These are phyloP conservation scores for Standfussiana lucernea DNA, from an alignment of 2,888 invertebrate species.

Conservation along the genomic window DNA sequence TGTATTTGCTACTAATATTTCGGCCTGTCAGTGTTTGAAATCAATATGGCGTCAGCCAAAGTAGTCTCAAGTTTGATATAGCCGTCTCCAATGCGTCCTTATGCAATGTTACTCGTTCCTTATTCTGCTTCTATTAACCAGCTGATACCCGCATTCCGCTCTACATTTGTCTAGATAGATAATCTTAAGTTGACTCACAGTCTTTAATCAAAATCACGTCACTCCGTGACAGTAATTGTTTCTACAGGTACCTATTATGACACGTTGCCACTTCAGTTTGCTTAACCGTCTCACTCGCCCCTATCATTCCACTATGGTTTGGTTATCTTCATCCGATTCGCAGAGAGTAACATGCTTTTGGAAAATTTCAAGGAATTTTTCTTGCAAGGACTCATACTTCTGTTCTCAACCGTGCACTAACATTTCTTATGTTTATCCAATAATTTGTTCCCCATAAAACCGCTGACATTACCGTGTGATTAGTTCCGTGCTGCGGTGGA, in stretches of 20 bases:
- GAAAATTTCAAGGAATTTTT: background rate
- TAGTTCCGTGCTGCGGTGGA: slow-evolving; percentile 16
- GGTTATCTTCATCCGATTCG: background rate
- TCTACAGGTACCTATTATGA: background rate
- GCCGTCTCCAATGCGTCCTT: too few relatives aligned
- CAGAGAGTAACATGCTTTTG: background rate
- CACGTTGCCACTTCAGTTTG: background rate
- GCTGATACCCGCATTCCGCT: too few relatives aligned
- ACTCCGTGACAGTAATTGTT: too few relatives aligned
- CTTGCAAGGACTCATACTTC: slow-evolving; percentile 2
- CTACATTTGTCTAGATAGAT: too few relatives aligned
- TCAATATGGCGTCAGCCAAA: too few relatives aligned
- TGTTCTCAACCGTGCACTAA: background rate
- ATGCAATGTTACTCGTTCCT: too few relatives aligned
- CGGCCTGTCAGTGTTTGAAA: too few relatives aligned
- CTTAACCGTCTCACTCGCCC: background rate
- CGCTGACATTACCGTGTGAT: slow-evolving; percentile 31
- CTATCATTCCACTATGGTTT: background rate
- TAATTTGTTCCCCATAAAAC: slow-evolving; percentile 56
- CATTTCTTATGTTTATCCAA: slow-evolving; percentile 41
- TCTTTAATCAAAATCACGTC: too few relatives aligned
- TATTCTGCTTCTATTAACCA: too few relatives aligned
- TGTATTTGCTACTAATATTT: too few relatives aligned
- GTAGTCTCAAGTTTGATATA: too few relatives aligned
- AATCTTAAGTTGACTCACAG: too few relatives aligned